Evolutionary conservation across 1,140 invertebrate genomes (phyloP).

Genomic region (Samia ricini): DNA sequence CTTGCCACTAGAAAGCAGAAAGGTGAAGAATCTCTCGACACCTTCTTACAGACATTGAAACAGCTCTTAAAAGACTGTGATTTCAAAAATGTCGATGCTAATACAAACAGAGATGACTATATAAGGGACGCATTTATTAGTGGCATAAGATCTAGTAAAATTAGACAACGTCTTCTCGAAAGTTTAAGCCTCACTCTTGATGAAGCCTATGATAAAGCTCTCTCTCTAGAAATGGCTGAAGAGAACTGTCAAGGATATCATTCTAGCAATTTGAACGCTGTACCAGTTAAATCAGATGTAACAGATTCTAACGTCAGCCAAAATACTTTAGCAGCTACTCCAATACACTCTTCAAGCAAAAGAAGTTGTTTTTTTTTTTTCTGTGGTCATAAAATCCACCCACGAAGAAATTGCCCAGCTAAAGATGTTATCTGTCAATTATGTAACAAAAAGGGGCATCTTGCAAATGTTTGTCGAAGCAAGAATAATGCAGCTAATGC

Average conservation of each 20-base stretch:
- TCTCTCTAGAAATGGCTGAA: slow-evolving; percentile 23
- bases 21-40: slow-evolving; percentile 14
- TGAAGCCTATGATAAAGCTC: slow-evolving; percentile 18
- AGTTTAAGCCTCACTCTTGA: slow-evolving; percentile 7
- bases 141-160: slow-evolving; percentile 17
- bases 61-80: slow-evolving; percentile 19
- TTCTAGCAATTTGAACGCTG: slow-evolving; percentile 6
- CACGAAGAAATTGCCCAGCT: not conserved
- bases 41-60: slow-evolving; percentile 21
- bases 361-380: slow-evolving; percentile 3
- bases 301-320: slow-evolving; percentile 5
- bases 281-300: not conserved
- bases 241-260: slow-evolving; percentile 13
- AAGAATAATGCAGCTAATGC: slow-evolving; percentile 1
- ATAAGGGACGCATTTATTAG: slow-evolving; percentile 26
- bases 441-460: slow-evolving; percentile 2
- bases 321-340: slow-evolving; percentile 5
- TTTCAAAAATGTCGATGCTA: slow-evolving; percentile 20
- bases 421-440: slow-evolving; percentile 1
- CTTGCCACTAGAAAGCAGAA: slow-evolving; percentile 23
- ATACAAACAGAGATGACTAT: slow-evolving; percentile 14
- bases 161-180: slow-evolving; percentile 22
- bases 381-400: slow-evolving; percentile 1
- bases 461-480: not conserved
- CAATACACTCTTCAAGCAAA: slow-evolving; percentile 1